phyloP scores from a whole-genome alignment of 2,888 invertebrate genomes.

The Rhamnusium bicolor region DNA sequence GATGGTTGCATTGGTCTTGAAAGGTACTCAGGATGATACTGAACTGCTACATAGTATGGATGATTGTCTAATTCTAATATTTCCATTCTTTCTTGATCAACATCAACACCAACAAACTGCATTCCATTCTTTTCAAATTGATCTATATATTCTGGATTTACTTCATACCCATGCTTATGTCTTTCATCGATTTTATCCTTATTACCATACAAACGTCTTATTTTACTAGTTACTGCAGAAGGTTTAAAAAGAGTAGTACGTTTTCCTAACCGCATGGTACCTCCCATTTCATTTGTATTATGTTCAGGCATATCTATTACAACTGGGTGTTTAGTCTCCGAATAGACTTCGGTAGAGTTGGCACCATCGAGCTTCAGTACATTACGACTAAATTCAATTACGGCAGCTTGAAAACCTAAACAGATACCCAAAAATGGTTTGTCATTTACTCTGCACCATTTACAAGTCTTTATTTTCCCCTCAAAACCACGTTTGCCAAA shows the following conservation, averaged over 20 bases:
- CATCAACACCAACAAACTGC: conserved; percentile 90
- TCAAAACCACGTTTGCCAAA: conserved; percentile 97
- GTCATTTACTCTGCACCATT: conserved; percentile 92
- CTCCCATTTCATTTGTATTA: conserved; percentile 90
- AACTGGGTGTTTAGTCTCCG: conserved; percentile 82
- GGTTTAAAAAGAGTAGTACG: conserved; percentile 86
- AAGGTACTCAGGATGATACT: conserved; percentile 98
- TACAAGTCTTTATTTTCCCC: conserved; percentile 94
- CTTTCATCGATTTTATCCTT: conserved; percentile 90
- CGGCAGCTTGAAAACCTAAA: conserved; percentile 97
- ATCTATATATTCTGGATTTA: conserved; percentile 90
- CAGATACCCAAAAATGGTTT: conserved; percentile 97
- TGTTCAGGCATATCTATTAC: conserved; percentile 99
- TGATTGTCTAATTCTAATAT: too few relatives aligned
- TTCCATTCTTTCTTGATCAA: conserved; percentile 93
- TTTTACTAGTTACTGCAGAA: conserved; percentile 73
- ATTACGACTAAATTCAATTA: conserved; percentile 95
- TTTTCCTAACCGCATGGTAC: conserved; percentile 98
- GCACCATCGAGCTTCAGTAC: conserved; percentile 84
- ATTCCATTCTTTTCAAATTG: conserved; percentile 87
- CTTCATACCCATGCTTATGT: conserved; percentile 98
- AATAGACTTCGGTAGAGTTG: conserved; percentile 80
- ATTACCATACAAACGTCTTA: conserved; percentile 84
- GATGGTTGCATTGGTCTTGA: conserved; percentile 93
- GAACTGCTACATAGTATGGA: conserved; percentile 95